These are phyloP conservation scores for Pilophorus perplexus DNA, from an alignment of 2,888 invertebrate species.

Conservation along the genomic window DNA sequence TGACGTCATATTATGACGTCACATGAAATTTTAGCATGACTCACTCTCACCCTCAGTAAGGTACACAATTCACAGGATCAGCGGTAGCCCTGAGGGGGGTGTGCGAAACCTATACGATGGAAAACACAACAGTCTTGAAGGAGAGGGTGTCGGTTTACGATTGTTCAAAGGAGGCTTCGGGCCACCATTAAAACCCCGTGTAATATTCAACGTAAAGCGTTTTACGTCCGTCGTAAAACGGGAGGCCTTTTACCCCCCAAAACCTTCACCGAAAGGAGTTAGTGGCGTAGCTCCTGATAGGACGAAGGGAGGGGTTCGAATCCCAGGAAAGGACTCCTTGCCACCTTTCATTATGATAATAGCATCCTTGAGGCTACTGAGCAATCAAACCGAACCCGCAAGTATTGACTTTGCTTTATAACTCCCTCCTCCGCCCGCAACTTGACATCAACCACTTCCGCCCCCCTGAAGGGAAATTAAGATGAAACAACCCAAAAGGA, in stretches of 20 bases:
- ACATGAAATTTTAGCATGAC: too few relatives aligned
- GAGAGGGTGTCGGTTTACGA: conserved; percentile 35
- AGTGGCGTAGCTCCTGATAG: conserved; percentile 3
- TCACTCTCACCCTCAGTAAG: too few relatives aligned
- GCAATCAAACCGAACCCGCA: conserved; percentile 39
- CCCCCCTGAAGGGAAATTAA: not conserved
- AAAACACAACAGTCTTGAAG: too few relatives aligned
- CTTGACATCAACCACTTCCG: not conserved
- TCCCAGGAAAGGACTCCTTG: not conserved
- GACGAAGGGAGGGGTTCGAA: not conserved
- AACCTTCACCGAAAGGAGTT: conserved; percentile 13
- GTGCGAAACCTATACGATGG: too few relatives aligned
- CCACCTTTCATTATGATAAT: conserved; percentile 40
- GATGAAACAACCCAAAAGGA: not conserved
- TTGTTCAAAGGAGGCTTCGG: conserved; percentile 33
- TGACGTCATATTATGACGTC: too few relatives aligned
- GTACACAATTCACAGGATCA: too few relatives aligned
- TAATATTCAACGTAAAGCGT: conserved; percentile 47
- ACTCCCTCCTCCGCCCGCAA: not conserved
- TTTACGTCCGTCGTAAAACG: conserved; percentile 42
- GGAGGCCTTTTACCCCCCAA: too few relatives aligned
- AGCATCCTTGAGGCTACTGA: conserved; percentile 39
- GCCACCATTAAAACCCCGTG: conserved; percentile 44
- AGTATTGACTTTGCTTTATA: conserved; percentile 36
- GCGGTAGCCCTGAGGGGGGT: too few relatives aligned